Base-by-base conservation (phyloP, 2,113 vertebrate genomes). In the Delphinapterus leucas region DNA sequence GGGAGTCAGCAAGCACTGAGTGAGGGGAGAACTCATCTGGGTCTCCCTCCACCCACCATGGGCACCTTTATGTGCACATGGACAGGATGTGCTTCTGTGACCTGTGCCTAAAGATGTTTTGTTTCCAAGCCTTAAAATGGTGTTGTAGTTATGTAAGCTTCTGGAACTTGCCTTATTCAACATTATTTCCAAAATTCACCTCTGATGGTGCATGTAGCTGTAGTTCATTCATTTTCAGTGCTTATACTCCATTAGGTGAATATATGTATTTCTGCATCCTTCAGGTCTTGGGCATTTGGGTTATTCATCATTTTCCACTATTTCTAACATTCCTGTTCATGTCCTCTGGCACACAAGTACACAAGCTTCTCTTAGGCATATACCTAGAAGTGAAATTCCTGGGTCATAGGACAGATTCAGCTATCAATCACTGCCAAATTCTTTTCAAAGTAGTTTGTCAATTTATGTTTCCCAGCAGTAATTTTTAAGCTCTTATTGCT, bases 11-110 rank as follows among this genome's bases (percentile, higher is more conserved):
- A 7, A 67, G 73, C 8, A 4, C 53, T 49, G 80, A 58, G 49
- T 17, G 31, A 47, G 33, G 68, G 38, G 49, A 60, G 25, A 36
- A 53, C n/a, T 18, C n/a, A 0, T 17, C 36, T 23, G 15, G 81
- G 26, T 15, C 41, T 33, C 47, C 47, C 11, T 21, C 36, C 4
- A 0, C 12, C 17, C 6, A 31, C 28, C 14, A 10, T 1, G 4
- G 15, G 44, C 7, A 1, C 31, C 18, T 15, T 53, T 36, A 10
- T 28, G 20, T 7, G 7, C 31, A 15, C 20, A 2, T 14, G 5
- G 5, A 33, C 9, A 6, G 20, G 26, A 28, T 60, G 28, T 47
- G 11, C 73, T 3, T 61, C 31, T 36, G 17, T 25, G 31, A 87
- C 55, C 33, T 7, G 13, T 2, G 4, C 73, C 67, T 53, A 0